Percentiles rank a stretch among this genome's conserved stretches.
phyloP scores from a whole-genome alignment of 2,797 vertebrate genomes.

The Petrocephalus schoutedeni region DNA sequence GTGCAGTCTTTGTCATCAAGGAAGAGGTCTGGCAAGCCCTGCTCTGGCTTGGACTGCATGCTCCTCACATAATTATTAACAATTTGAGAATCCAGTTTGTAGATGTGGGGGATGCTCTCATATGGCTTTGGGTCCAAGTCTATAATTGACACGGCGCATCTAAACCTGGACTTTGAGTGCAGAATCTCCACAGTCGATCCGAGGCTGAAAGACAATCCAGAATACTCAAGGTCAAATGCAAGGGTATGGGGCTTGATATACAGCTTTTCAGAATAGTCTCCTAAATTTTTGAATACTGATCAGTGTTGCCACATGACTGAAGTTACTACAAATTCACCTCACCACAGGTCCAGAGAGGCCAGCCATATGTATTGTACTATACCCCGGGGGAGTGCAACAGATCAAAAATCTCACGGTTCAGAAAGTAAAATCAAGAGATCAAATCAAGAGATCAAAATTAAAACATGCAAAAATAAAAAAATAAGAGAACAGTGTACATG shows the following conservation, averaged over 20 bases:
- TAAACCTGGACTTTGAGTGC: conserved; percentile 70
- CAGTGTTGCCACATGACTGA: too few relatives aligned
- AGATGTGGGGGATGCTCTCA: conserved; percentile 83
- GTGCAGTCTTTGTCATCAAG: conserved; percentile 79
- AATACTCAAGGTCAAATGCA: neutral
- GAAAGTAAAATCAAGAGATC: too few relatives aligned
- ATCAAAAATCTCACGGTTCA: too few relatives aligned
- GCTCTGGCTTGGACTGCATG: conserved; percentile 62
- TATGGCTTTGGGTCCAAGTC: conserved; percentile 93
- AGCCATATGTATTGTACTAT: conserved; percentile 35
- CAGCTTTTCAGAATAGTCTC: neutral
- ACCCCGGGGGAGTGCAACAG: too few relatives aligned
- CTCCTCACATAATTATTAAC: conserved; percentile 81
- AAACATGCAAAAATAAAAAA: too few relatives aligned
- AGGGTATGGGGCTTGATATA: neutral
- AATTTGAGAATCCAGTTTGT: conserved; percentile 84
- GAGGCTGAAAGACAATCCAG: conserved; percentile 50
- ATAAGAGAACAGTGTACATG: too few relatives aligned
- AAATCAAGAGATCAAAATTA: too few relatives aligned
- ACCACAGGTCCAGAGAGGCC: too few relatives aligned
- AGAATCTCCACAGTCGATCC: conserved; percentile 65
- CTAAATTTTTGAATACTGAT: too few relatives aligned
- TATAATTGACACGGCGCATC: conserved; percentile 82
- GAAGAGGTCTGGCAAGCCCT: conserved; percentile 59
- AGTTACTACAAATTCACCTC: too few relatives aligned